Evolutionary conservation across 2,797 vertebrate genomes (phyloP).

Genomic region (Xyrichtys novacula): DNA sequence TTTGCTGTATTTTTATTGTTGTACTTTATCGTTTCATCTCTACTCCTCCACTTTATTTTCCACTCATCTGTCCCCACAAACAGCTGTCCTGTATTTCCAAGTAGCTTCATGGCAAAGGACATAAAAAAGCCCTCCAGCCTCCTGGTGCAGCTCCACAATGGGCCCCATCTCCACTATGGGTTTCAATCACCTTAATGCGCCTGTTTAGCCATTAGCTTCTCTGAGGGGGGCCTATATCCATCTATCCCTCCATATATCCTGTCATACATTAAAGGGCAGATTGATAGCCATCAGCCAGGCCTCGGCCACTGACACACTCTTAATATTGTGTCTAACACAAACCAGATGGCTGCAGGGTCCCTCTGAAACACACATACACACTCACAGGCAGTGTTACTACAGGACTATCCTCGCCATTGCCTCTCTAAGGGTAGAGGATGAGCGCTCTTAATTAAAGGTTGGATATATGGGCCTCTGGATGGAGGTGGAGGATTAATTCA

Average conservation of each 20-base stretch:
- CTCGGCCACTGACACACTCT: constrained; percentile 81
- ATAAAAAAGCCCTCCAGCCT: constrained; percentile 80
- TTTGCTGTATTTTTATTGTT: constrained; percentile 7
- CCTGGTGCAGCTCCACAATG: constrained; percentile 73
- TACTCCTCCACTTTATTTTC: constrained; percentile 39
- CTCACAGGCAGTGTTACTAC: constrained; percentile 34
- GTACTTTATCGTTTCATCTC: constrained; percentile 9
- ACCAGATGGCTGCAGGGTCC: constrained; percentile 78
- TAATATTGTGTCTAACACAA: constrained; percentile 83
- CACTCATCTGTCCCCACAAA: constrained; percentile 82
- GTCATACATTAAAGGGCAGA: constrained; percentile 86
- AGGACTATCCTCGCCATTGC: constrained; percentile 27
- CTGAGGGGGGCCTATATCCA: constrained; percentile 60
- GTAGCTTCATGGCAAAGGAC: constrained; percentile 73
- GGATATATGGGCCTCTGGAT: constrained; percentile 73
- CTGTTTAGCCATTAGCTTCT: constrained; percentile 88
- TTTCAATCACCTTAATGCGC: constrained; percentile 89
- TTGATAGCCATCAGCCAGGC: constrained; percentile 82
- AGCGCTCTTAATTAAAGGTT: constrained; percentile 83
- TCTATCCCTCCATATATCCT: constrained; percentile 67
- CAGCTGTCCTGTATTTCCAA: constrained; percentile 88
- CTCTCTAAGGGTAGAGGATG: constrained; percentile 65
- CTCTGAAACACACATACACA: constrained; percentile 56
- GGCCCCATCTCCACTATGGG: constrained; percentile 79
- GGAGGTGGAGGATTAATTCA: constrained; percentile 75